Base-by-base conservation (phyloP, 2,797 vertebrate species). In the Enteromius anoplus region DNA sequence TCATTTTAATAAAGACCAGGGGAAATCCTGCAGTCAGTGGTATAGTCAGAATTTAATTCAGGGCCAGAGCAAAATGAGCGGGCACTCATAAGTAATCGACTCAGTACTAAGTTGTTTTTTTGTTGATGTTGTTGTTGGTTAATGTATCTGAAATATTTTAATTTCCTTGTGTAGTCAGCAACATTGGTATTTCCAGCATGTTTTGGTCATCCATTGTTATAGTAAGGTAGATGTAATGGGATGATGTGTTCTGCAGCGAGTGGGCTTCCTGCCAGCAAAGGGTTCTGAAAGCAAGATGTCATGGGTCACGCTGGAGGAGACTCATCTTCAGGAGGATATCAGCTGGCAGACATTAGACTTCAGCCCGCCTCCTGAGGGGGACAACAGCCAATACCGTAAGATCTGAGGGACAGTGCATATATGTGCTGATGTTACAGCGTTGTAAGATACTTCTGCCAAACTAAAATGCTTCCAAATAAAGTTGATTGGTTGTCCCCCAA, bases 251-350 rank as follows among this genome's bases (percentile, higher is more conserved):
- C 17, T 92, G 29, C 92, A 99, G 98, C 97, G 95, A 87, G 96
- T 98, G 32, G 97, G 96, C 4, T 97, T 98, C 88, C 94, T 98
- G 87, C 97, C 95, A 0, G 21, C 90, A 1, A 88, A 91, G 0
- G 96, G 96, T 66, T 93, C 86, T 47, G 93, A 96, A 75, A 92
- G 93, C 5, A 90, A 94, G 2, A 89, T 95, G 5, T 86, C 23
- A 1, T 99, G 98, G 98, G 93, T 98, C 78, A 96, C 95, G 75
- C 93, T 99, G 90, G 97, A 98, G 87, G 95, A 97, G 0, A 89
- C 95, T 0, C 89, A 93, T 75, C 73, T 80, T 0, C 90, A 98
- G 82, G 88, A 93, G 0, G 94, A 95, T 84, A 96, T 99, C 84
- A 93, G 90, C 75, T 99, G 98, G 98, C 79, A 92, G 87, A 93